A percentile compares a stretch with the other conserved stretches of the same genome.
These are phyloP conservation scores for Teinopalpus imperialis DNA, from an alignment of 2,888 invertebrate species.

Conservation along the genomic window DNA sequence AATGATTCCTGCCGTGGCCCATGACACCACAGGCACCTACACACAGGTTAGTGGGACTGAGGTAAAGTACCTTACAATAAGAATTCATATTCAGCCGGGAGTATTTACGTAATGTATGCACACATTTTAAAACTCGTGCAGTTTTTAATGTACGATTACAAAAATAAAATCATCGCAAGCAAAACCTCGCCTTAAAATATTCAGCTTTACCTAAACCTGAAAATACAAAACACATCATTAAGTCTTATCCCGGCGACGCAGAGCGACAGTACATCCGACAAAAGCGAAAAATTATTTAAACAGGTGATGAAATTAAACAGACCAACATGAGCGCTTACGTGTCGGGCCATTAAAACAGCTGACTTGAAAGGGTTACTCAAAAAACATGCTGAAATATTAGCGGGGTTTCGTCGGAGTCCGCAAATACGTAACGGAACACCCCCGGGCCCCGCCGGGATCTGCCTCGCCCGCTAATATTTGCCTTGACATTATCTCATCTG, in stretches of 20 bases:
- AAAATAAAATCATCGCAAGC: too few relatives aligned
- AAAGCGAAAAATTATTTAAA: constrained; percentile 16
- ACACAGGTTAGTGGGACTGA: too few relatives aligned
- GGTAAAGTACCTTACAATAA: too few relatives aligned
- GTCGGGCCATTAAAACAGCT: constrained; percentile 10
- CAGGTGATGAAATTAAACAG: constrained; percentile 18
- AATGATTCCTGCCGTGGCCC: too few relatives aligned
- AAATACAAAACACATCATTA: constrained; percentile 6
- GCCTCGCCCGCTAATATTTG: neutral
- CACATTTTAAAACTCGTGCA: too few relatives aligned
- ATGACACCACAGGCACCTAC: too few relatives aligned
- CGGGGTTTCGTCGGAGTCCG: neutral
- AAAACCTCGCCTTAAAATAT: too few relatives aligned
- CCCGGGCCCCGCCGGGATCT: neutral
- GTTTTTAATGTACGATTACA: too few relatives aligned
- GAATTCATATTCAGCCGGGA: too few relatives aligned
- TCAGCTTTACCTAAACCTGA: too few relatives aligned
- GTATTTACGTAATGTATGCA: too few relatives aligned
- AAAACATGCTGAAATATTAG: constrained; percentile 10
- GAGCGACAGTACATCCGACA: neutral
- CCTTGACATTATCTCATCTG: constrained; percentile 14
- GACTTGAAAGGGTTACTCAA: constrained; percentile 21
- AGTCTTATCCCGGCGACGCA: neutral
- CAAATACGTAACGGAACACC: constrained; percentile 7
- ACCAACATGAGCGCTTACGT: constrained; percentile 13